Evolutionary conservation across 2,113 vertebrate species (phyloP), one percentile per base, ranked within the genome.

Genomic region (Phoxinus phoxinus): DNA sequence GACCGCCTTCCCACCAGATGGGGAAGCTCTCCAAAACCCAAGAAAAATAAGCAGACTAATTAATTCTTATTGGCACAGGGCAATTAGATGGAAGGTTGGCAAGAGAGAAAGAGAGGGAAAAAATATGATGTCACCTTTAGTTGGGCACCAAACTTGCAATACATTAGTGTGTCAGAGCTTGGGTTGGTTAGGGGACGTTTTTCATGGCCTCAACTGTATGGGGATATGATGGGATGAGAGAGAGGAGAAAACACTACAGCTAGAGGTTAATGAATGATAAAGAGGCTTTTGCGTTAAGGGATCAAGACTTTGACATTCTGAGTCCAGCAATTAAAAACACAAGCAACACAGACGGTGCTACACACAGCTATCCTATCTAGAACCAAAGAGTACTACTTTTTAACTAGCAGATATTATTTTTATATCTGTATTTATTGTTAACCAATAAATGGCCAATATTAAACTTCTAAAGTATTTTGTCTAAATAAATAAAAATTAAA

Each of bases 1-100:
- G 96, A 97, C 95, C 96, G 96, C 95, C 96, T 96, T 94, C 95
- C 94, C 95, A 96, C 97, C 97, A 99, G 97, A 97, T 98, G 96
- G 97, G 96, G 95, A 97, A 96, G 94, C 94, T 95, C 95, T 97
- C 95, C 94, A 96, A 96, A 97, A 96, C 91, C 92, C 93, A 94
- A 95, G 96, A 96, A 97, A 98, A 98, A 97, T 97, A 97, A 98
- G 96, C 94, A 87, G 95, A 96, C 97, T 98, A 99, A 99, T 99
- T 98, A 98, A 99, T 98, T 98, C 97, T 97, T 97, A 97, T 98
- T 97, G 96, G 97, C 96, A 97, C 96, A 97, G 95, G 95, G 95
- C 97, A 98, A 98, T 98, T 98, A 98, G 97, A 98, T 96, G 96
- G 95, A 96, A 93, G 83, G 87, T 44, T 83, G 81, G 84, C 73